These are phyloP conservation scores for Gadopsis bispinosus DNA, from an alignment of 2,797 vertebrate genomes.

Conservation along the genomic window DNA sequence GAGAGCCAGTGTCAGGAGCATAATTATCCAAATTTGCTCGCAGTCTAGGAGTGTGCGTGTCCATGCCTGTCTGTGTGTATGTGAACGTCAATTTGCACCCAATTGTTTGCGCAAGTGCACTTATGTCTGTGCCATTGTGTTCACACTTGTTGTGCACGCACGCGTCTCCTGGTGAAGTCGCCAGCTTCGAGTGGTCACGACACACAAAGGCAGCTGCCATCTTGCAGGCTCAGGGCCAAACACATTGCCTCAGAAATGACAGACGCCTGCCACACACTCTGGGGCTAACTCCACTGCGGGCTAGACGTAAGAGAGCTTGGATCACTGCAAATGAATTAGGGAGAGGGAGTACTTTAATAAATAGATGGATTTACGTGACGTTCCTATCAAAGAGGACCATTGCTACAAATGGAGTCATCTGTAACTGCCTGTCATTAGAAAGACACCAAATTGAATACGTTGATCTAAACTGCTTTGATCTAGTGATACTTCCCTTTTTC, in stretches of 20 bases:
- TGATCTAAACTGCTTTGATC: constrained; percentile 24
- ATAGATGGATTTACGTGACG: constrained; percentile 26
- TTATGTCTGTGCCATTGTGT: constrained; percentile 30
- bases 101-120: constrained; percentile 37
- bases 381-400: constrained; percentile 19
- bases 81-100: constrained; percentile 24
- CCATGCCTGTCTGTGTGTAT: constrained; percentile 19
- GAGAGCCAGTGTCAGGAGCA: constrained; percentile 59
- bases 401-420: constrained; percentile 25
- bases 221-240: constrained; percentile 67
- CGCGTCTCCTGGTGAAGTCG: constrained; percentile 68
- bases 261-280: constrained; percentile 60
- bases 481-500: background rate
- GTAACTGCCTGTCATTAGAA: constrained; percentile 23
- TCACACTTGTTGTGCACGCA: constrained; percentile 53
- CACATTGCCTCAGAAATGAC: constrained; percentile 67
- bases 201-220: constrained; percentile 72
- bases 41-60: constrained; percentile 41
- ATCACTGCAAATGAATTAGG: constrained; percentile 43
- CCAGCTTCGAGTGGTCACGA: constrained; percentile 75
- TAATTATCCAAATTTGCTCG: constrained; percentile 72
- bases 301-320: constrained; percentile 34
- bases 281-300: constrained; percentile 49
- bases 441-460: constrained; percentile 26
- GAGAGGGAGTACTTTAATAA: constrained; percentile 24